Conservation (phyloP, 1,140 invertebrate species). For the Patella vulgata region DNA sequence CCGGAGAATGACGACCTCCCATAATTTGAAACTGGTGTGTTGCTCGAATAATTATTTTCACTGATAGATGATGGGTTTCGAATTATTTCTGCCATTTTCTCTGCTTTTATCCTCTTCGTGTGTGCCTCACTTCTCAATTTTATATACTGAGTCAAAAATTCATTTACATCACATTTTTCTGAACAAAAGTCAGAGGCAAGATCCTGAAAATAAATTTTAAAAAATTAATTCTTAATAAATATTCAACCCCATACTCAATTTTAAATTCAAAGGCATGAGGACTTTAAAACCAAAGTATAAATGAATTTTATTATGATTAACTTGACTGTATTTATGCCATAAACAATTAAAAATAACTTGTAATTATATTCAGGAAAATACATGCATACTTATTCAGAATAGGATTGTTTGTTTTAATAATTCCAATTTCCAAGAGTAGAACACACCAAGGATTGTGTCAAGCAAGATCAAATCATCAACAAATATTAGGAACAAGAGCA, state of each 20-base stretch:
- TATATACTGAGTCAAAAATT: conserved; percentile 82
- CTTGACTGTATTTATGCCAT: not conserved
- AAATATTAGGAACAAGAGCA: too few relatives aligned
- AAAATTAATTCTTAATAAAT: conserved; percentile 47
- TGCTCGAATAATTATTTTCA: too few relatives aligned
- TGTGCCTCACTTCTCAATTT: conserved; percentile 80
- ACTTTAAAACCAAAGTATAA: conserved; percentile 1
- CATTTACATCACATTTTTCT: conserved; percentile 78
- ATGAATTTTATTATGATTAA: not conserved
- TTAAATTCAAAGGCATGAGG: not conserved
- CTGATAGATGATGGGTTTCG: conserved; percentile 34
- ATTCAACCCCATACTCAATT: conserved; percentile 1
- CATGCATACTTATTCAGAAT: not conserved
- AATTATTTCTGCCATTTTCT: conserved; percentile 85
- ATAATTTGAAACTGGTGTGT: too few relatives aligned
- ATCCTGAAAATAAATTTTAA: conserved; percentile 39
- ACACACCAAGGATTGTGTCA: too few relatives aligned
- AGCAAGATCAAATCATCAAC: too few relatives aligned
- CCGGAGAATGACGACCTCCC: too few relatives aligned
- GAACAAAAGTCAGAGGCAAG: conserved; percentile 79
- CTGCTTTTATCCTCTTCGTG: conserved; percentile 82
- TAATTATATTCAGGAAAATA: not conserved
- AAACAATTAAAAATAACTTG: not conserved
- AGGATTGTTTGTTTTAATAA: too few relatives aligned
- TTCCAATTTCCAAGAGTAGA: too few relatives aligned